Base-by-base conservation (phyloP, 1,140 invertebrate genomes). In the Sinella curviseta region DNA sequence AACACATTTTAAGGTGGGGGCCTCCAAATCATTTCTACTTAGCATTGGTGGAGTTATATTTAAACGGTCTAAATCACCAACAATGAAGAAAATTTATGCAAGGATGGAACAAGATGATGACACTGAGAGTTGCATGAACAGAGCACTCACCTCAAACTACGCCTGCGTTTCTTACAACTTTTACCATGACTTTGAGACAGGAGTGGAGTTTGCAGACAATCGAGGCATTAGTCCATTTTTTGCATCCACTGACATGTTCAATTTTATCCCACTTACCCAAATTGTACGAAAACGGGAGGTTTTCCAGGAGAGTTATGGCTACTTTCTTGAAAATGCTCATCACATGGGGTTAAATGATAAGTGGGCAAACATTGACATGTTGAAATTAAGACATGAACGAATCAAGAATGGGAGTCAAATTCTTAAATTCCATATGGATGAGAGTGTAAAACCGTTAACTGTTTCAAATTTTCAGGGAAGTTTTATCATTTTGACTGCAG, bases 281-380 rank as follows among this genome's bases (percentile, higher is more conserved):
- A n/a, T n/a, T n/a, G n/a, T n/a, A n/a, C n/a, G n/a, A n/a, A n/a
- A n/a, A n/a, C n/a, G n/a, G n/a, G n/a, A n/a, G n/a, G n/a, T n/a
- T n/a, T n/a, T n/a, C n/a, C n/a, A n/a, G n/a, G n/a, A 60, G 55
- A 60, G 55, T 26, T 60, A 60, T 60, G 24, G 55, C 3, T 60
- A 60, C 55, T 60, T 60, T 60, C 30, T 70, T 12, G 65, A 70
- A n/a, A 70, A 33, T 33, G 31, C 31, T 2, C n/a, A 31, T 70
- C 26, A 70, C 30, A 70, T 33, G 26, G 65, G 65, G n/a, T n/a
- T 70, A 12, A 70, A 70, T 70, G 30, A 70, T 8, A 70, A 70
- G 65, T 70, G 30, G 65, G 26, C 65, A 12, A 14, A 30, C 24
- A 31, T 70, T 31, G 65, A 70, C n/a, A 70, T 70, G 65, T 4